Evolutionary conservation across 2,888 invertebrate species (phyloP).

Genomic region (Pristionchus entomophagus): DNA sequence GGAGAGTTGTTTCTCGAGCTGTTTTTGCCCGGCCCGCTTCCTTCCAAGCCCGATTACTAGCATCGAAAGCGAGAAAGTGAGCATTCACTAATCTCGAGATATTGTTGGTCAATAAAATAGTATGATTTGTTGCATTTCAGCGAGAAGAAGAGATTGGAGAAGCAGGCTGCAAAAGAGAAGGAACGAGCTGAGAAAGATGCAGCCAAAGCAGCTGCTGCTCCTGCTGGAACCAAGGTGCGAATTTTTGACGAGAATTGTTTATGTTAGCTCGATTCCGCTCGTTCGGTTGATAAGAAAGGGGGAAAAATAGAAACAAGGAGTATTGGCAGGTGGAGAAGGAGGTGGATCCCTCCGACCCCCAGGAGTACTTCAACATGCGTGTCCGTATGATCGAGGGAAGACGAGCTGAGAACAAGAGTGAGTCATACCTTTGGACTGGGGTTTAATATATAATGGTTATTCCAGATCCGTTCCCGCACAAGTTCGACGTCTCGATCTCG

Average conservation of each 20-base stretch:
- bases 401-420: conserved; percentile 79
- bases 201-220: conserved; percentile 51
- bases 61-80: conserved; percentile 44
- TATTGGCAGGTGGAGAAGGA: conserved; percentile 59
- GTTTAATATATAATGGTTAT: background rate
- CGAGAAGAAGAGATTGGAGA: conserved; percentile 91
- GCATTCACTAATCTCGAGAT: conserved; percentile 7
- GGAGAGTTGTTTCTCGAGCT: background rate
- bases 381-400: conserved; percentile 87
- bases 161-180: conserved; percentile 93
- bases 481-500: conserved; percentile 89
- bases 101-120: background rate
- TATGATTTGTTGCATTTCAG: conserved; percentile 79
- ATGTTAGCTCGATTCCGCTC: too few relatives aligned
- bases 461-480: conserved; percentile 96
- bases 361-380: conserved; percentile 90
- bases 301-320: background rate
- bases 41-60: conserved; percentile 42
- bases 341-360: conserved; percentile 73
- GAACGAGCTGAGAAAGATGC: conserved; percentile 86
- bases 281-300: too few relatives aligned
- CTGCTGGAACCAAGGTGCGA: conserved; percentile 48
- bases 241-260: too few relatives aligned
- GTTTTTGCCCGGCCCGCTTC: conserved; percentile 24
- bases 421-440: background rate